Evolutionary conservation across 1,140 invertebrate genomes (phyloP).

Genomic region (Hermetia illucens): DNA sequence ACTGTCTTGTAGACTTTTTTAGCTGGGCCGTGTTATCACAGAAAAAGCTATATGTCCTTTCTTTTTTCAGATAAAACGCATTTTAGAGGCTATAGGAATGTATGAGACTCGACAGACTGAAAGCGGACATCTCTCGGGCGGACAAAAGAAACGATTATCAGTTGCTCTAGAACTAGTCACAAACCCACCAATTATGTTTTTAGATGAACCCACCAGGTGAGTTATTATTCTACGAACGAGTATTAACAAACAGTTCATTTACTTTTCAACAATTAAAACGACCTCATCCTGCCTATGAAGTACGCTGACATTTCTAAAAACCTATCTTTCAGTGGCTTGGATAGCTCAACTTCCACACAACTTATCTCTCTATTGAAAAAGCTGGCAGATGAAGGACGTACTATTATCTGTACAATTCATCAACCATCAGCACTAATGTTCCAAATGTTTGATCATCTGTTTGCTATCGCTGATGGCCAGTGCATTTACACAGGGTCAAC

Average conservation of each 20-base stretch:
- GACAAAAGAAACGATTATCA: slow-evolving; percentile 73
- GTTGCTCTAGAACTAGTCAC: slow-evolving; percentile 74
- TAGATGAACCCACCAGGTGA: slow-evolving; percentile 89
- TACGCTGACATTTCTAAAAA: no score
- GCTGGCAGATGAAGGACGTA: slow-evolving; percentile 73
- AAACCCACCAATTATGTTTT: slow-evolving; percentile 80
- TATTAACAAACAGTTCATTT: background rate
- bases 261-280: slow-evolving; percentile 10
- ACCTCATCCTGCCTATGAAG: no score
- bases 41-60: no score
- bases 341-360: slow-evolving; percentile 81
- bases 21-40: no score
- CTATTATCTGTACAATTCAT: slow-evolving; percentile 86
- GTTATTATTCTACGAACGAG: slow-evolving; percentile 15
- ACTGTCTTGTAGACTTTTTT: no score
- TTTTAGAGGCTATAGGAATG: slow-evolving; percentile 57
- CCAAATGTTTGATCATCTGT: slow-evolving; percentile 81
- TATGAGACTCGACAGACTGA: slow-evolving; percentile 45
- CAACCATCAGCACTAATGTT: slow-evolving; percentile 80
- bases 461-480: slow-evolving; percentile 62
- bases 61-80: slow-evolving; percentile 46
- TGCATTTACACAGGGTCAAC: slow-evolving; percentile 74
- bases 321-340: slow-evolving; percentile 63
- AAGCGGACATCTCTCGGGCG: slow-evolving; percentile 62
- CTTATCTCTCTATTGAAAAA: slow-evolving; percentile 67